Evolutionary conservation across 2,113 vertebrate species (phyloP), one percentile per base, ranked within the genome.

Genomic region (Gnathonemus echidnorhynchus): DNA sequence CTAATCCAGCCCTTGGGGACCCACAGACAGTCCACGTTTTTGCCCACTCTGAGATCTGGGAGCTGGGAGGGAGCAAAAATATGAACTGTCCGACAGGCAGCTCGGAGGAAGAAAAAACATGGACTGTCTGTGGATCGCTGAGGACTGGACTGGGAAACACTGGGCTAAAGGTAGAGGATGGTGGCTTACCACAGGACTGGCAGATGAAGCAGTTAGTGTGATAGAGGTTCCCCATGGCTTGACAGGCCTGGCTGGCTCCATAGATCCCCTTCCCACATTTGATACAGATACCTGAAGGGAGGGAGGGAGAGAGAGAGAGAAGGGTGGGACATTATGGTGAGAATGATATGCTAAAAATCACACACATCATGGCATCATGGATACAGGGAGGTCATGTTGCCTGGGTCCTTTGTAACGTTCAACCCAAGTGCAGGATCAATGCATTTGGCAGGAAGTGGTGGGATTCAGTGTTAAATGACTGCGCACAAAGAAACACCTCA

Each of bases 121-220:
- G 56, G 24, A 62, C 56, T 62, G 56, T 3, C 56, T 62, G 56
- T 62, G 56, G 56, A n/a, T 62, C 56, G 2, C 56, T n/a, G 24
- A n/a, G 56, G 24, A 62, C 56, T 24, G 6, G 56, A n/a, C 24
- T 9, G 56, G 56, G 56, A n/a, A 62, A n/a, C 24, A 62, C 56
- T 62, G 24, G 35, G 42, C 19, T 56, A 31, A 19, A 87, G 50
- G 10, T 21, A 19, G 27, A 31, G 15, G 50, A 21, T 27, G n/a
- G 86, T 9, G 50, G 3, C 98, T 97, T 96, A 99, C 98, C 98
- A 89, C 98, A 99, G 87, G 98, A 99, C 95, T 98, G 98, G 93
- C 98, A 99, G 35, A 96, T 98, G 96, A 99, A 99, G 95, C 98
- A 99, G 95, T 99, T 98, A 2, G 98, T 99, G 93, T 99, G 98